Conservation (phyloP, 1,140 invertebrate genomes). For the Conus ventricosus region DNA sequence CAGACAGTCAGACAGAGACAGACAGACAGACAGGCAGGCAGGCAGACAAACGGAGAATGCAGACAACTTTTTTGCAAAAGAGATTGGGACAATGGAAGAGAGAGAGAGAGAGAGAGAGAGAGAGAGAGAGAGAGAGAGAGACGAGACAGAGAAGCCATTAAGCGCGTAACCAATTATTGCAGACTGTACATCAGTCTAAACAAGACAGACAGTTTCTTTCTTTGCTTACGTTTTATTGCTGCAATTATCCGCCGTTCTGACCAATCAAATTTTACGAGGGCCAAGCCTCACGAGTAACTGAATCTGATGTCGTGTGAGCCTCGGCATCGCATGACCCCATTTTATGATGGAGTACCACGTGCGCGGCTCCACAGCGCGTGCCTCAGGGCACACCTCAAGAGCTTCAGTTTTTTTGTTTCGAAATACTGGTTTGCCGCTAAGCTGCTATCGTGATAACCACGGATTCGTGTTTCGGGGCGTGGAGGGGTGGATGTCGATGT, state of each 20-base stretch:
- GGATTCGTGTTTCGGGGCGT: too few species aligned
- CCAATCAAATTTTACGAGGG: not conserved
- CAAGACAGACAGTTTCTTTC: not conserved
- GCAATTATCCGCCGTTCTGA: not conserved
- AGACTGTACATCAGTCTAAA: not conserved
- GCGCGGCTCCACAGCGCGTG: too few species aligned
- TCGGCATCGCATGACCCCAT: too few species aligned
- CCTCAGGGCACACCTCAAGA: too few species aligned
- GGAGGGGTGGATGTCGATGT: too few species aligned
- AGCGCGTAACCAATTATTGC: not conserved
- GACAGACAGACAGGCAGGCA: not conserved
- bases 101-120: not conserved
- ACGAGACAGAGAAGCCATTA: not conserved
- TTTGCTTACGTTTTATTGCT: not conserved
- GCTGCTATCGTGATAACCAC: too few species aligned
- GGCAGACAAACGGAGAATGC: too few species aligned
- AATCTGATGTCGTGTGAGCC: not conserved
- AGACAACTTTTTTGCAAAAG: too few species aligned
- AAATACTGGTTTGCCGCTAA: too few species aligned
- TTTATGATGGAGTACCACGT: too few species aligned
- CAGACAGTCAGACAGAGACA: too few species aligned
- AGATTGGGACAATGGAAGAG: not conserved
- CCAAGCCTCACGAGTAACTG: not conserved
- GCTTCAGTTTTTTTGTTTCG: too few species aligned
- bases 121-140: conserved; percentile 2